phyloP scores from a whole-genome alignment of 2,797 vertebrate species.

The Sebastes iracundus region DNA sequence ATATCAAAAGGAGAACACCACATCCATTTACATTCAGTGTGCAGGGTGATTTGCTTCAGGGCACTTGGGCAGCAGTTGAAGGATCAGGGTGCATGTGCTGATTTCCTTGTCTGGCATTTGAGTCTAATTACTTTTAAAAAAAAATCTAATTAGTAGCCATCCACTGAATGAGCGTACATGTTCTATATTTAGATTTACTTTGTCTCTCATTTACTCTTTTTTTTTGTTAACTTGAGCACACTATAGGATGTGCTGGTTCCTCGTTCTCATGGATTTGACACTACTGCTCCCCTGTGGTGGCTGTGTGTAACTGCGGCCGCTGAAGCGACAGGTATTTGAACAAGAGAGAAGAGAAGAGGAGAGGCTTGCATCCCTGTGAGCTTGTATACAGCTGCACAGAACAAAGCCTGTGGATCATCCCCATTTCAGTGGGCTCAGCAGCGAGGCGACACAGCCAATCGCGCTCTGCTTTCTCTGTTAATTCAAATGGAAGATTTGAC shows the following conservation, averaged over 20 bases:
- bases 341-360: not conserved
- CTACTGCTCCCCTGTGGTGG: slow-evolving; percentile 55
- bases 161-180: slow-evolving; percentile 25
- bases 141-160: slow-evolving; percentile 52
- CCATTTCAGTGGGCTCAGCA: slow-evolving; percentile 24
- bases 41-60: slow-evolving; percentile 24
- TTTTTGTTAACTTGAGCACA: not conserved
- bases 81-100: slow-evolving; percentile 31
- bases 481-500: slow-evolving; percentile 37
- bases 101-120: slow-evolving; percentile 52
- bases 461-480: not conserved
- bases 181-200: slow-evolving; percentile 54
- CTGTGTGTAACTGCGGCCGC: slow-evolving; percentile 19
- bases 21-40: not conserved
- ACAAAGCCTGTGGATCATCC: slow-evolving; percentile 54
- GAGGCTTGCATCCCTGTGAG: not conserved
- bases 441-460: slow-evolving; percentile 9
- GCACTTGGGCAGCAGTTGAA: slow-evolving; percentile 35
- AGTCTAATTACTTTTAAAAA: slow-evolving; percentile 58
- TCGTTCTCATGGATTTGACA: slow-evolving; percentile 43
- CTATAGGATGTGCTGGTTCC: not conserved
- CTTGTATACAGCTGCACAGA: slow-evolving; percentile 37
- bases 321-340: slow-evolving; percentile 3
- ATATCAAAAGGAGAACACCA: not conserved
- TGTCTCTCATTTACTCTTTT: slow-evolving; percentile 17